These are phyloP conservation scores for Teleogryllus oceanicus DNA, from an alignment of 2,888 invertebrate species.

Conservation along the genomic window DNA sequence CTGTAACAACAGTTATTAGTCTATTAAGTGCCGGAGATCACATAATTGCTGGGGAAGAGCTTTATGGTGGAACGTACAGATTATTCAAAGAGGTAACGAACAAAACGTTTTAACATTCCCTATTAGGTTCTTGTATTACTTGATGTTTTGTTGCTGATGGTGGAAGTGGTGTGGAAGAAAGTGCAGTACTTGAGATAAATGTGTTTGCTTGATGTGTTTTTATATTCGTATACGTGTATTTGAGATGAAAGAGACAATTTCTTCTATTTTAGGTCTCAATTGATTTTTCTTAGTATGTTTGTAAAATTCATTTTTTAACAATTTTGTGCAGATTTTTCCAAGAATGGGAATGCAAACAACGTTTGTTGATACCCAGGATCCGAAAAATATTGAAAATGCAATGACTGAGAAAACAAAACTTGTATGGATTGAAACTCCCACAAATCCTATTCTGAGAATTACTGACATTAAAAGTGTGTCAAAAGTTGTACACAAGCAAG, in stretches of 20 bases:
- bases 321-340: slow-evolving; percentile 49
- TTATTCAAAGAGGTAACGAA: slow-evolving; percentile 54
- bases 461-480: slow-evolving; percentile 74
- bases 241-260: no score
- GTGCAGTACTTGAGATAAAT: not conserved
- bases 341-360: slow-evolving; percentile 70
- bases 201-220: not conserved
- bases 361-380: slow-evolving; percentile 73
- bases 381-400: slow-evolving; percentile 61
- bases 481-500: slow-evolving; percentile 57
- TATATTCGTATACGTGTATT: not conserved
- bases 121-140: no score
- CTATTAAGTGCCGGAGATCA: slow-evolving; percentile 84
- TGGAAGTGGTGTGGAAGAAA: not conserved
- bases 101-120: not conserved
- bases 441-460: slow-evolving; percentile 92
- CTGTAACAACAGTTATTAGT: slow-evolving; percentile 70
- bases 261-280: no score
- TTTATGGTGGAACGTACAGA: slow-evolving; percentile 92
- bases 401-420: slow-evolving; percentile 44
- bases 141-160: not conserved
- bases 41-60: slow-evolving; percentile 83
- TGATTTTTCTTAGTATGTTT: no score
- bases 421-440: slow-evolving; percentile 93
- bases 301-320: not conserved